Evolutionary conservation across 2,113 vertebrate genomes (phyloP), one percentile per base, ranked within the genome.

Genomic region (Pterophyllum scalare): DNA sequence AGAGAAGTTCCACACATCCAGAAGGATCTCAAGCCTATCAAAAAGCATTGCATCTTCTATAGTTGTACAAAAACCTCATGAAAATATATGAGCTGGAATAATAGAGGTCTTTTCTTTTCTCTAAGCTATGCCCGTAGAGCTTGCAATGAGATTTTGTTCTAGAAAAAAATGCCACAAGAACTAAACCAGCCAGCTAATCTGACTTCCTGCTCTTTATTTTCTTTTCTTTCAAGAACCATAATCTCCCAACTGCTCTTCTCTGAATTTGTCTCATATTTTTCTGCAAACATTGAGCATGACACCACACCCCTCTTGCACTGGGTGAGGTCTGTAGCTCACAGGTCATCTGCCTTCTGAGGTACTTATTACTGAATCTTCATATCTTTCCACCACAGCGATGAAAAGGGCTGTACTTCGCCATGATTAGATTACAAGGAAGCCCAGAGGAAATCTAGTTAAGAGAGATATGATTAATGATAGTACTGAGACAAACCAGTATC

Each of bases 401-500:
- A 86, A 82, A 85, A 56, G 49, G 2, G n/a, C 26, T 52, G 67
- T 60, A 64, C 33, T 81, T 82, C 78, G 3, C 49, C 1, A 17
- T 46, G 54, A 77, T 88, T 59, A 61, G 58, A 88, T 86, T 80
- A 84, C 22, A 83, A 82, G 17, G 77, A 72, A 5, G 11, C 74
- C 84, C 82, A 80, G 76, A 81, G 83, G 67, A 77, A 81, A 84
- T 46, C 43, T 3, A 8, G 74, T 67, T 83, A 64, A 77, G 74
- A 85, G 62, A 70, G 60, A 81, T 77, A 5, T 84, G 77, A 87
- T 90, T 90, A 77, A 89, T 84, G 85, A 82, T 26, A 57, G 43
- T 65, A 46, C 9, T 65, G 24, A 81, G 14, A 75, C 79, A 82
- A 88, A 76, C 72, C 65, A 70, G 49, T 15, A 28, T 78, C 22